Base-by-base conservation (phyloP, 2,797 vertebrate species). In the Lepus townsendii region DNA sequence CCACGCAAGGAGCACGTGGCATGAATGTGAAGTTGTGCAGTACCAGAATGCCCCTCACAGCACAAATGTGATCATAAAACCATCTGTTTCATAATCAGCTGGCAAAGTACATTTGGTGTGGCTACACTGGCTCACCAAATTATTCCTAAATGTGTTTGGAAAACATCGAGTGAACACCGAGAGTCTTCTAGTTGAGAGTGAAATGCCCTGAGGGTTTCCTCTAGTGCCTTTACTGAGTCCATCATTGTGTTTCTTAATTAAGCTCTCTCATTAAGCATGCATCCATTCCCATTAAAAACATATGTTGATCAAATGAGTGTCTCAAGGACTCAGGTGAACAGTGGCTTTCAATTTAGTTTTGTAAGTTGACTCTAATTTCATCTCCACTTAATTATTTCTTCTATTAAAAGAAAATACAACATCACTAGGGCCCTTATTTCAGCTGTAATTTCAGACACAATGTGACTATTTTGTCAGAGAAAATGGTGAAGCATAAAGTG, bases 31-130 rank as follows among this genome's bases (percentile, higher is more conserved):
- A 90, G 63, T 65, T 95, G 75, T n/a, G 91, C 95, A 88, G 94
- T 66, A 93, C 79, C 94, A 90, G 57, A 77, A 32, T 54, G 94
- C 92, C 83, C 88, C 96, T 94, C 84, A 86, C 87, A 93, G 76
- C 82, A 95, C 32, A 92, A 96, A 78, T 90, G 73, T 83, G 71
- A 95, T 96, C n/a, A 38, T 86, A 96, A 96, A 97, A 94, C 95
- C 96, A 96, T 95, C 90, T 97, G 92, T 75, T 95, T 95, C 75
- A 77, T 90, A 92, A 95, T 94, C 78, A 91, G 63, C 65, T 94
- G 88, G 63, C 75, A 73, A 83, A 93, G 62, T 94, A 82, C 95
- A 96, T 96, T 90, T 96, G 92, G 73, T 90, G 92, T 96, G 90
- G 71, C 93, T 90, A 57, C 90, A 85, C 62, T 91, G 60, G 19